Base-by-base conservation (phyloP, 1,140 invertebrate genomes). In the Argopecten irradians region DNA sequence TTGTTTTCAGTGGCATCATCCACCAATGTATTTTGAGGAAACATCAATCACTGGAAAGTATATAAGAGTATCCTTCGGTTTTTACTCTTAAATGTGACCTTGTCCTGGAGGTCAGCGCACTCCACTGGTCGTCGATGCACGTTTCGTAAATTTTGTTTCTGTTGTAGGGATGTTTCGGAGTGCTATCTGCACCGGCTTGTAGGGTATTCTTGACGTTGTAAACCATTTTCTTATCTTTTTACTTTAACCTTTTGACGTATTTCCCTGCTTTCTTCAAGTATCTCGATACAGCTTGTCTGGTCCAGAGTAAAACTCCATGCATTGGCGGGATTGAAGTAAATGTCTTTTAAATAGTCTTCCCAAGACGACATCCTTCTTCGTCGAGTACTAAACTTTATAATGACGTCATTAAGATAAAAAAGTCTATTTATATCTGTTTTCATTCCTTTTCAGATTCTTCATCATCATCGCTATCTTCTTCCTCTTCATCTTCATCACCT, bases 1-100 rank as follows among this genome's bases (percentile, higher is more conserved):
- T n/a, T n/a, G n/a, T n/a, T n/a, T 39, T 82, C 35, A 86, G 43
- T 22, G 84, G 84, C 19, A 46, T n/a, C 35, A 82, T 14, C 84
- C 84, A 88, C 13, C 41, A 1, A 82, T n/a, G n/a, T 88, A 88
- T 33, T 88, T 88, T 7, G 84, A 83, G 22, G 83, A 86, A n/a
- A n/a, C n/a, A n/a, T n/a, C n/a, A n/a, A n/a, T n/a, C n/a, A n/a
- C n/a, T n/a, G n/a, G n/a, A n/a, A n/a, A n/a, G n/a, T n/a, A n/a
- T n/a, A n/a, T n/a, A n/a, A n/a, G n/a, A n/a, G n/a, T n/a, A n/a
- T n/a, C n/a, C n/a, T n/a, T n/a, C n/a, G n/a, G n/a, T n/a, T n/a
- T n/a, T n/a, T n/a, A n/a, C n/a, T n/a, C n/a, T n/a, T n/a, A n/a
- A n/a, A n/a, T n/a, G n/a, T n/a, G n/a, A n/a, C n/a, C n/a, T n/a